Percentiles rank a stretch among this genome's conserved stretches.
Evolutionary conservation across 2,113 vertebrate genomes (phyloP).

Genomic region (Gopherus evgoodei): DNA sequence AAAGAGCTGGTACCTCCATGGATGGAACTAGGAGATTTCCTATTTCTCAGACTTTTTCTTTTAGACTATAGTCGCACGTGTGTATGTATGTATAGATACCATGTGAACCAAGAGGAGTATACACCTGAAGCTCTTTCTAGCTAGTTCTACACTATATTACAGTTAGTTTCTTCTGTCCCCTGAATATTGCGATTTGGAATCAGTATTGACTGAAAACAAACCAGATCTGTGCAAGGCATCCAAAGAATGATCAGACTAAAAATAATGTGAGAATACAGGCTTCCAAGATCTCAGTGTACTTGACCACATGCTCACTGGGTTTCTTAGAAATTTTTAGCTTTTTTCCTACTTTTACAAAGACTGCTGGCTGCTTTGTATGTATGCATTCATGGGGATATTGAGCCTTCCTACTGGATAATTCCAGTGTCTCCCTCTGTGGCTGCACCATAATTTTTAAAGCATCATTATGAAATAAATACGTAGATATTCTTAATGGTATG

Average conservation of each 20-base stretch:
- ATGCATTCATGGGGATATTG: neutral
- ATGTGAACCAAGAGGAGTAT: neutral
- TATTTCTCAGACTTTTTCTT: neutral
- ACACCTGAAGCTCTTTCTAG: neutral
- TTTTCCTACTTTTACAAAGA: neutral
- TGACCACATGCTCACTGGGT: neutral
- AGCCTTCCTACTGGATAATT: neutral
- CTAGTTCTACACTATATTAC: neutral
- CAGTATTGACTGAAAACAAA: neutral
- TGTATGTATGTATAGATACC: neutral
- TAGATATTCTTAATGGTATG: neutral
- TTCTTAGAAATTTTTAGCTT: neutral
- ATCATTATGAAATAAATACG: neutral
- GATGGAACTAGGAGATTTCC: neutral
- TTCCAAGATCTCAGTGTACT: neutral
- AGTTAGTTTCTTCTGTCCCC: neutral
- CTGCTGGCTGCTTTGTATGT: neutral
- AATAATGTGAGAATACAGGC: neutral
- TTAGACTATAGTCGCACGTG: neutral
- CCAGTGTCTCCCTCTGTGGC: neutral
- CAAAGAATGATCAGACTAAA: neutral
- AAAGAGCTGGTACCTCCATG: neutral
- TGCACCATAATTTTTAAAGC: neutral
- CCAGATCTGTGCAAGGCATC: neutral
- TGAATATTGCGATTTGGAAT: neutral